Evolutionary conservation across 2,797 vertebrate species (phyloP), one percentile per base, ranked within the genome.

Genomic region (Chelon auratus): DNA sequence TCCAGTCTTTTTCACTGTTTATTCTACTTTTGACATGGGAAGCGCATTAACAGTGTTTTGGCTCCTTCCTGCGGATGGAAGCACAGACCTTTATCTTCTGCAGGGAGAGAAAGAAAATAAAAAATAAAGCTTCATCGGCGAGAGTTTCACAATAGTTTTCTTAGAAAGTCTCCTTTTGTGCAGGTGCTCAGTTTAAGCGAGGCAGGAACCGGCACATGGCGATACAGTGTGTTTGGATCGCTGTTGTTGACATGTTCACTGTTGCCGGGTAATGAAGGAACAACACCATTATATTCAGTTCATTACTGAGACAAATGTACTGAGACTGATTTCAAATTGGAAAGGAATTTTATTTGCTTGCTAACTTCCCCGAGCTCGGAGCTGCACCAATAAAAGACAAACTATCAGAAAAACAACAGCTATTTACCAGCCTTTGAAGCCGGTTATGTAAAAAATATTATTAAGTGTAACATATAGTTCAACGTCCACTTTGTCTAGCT

Each of bases 201-300:
- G 22, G 48, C n/a, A 59, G 14, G 22, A 51, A 62, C 30, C 14
- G 43, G 12, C 68, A 56, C 53, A 52, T 70, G 51, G 26, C 0
- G 2, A 33, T 4, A 14, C 3, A 56, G 24, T 15, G 37, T 58
- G 50, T 64, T 66, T 60, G 22, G 69, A 37, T 26, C 60, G 30
- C 45, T 61, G 78, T 61, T 82, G 54, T 62, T 57, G 18, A 40
- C 22, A 33, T 70, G 59, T 60, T 65, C 68, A 9, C 15, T 66
- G 56, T 75, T 79, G 57, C 66, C 61, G 30, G 47, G 20, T 68
- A 56, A 33, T 70, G 48, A 77, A 26, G 10, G 14, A 53, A 68
- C 47, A 51, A 15, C 59, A 68, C 15, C 22, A 56, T 63, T 54
- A 51, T 13, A 57, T 61, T 37, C 14, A 59, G n/a, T 62, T 68